A percentile compares a stretch with the other conserved stretches of the same genome.
These are phyloP conservation scores for Drosophila conformis DNA, from an alignment of 2,888 invertebrate species.

Conservation along the genomic window DNA sequence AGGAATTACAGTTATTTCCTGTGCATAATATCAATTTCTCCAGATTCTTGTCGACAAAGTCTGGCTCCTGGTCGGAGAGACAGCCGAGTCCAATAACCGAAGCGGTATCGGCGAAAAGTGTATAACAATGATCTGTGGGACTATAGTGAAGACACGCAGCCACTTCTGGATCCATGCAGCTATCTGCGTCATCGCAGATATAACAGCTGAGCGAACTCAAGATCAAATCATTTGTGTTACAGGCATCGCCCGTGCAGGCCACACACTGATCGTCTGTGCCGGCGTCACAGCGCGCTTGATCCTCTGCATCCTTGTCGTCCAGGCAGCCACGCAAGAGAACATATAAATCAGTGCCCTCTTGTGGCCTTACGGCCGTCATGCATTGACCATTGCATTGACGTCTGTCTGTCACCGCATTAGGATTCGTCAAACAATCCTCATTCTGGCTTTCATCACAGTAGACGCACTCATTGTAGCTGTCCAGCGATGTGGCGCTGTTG, in stretches of 20 bases:
- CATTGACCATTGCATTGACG: conserved; percentile 78
- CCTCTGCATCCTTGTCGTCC: conserved; percentile 78
- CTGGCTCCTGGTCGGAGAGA: conserved; percentile 51
- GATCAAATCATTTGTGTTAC: conserved; percentile 57
- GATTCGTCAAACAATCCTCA: conserved; percentile 57
- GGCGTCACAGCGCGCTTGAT: conserved; percentile 61
- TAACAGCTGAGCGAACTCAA: conserved; percentile 50
- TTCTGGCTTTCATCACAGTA: conserved; percentile 68
- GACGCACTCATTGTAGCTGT: conserved; percentile 72
- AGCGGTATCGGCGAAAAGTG: conserved; percentile 47
- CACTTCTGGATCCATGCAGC: conserved; percentile 42
- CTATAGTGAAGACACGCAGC: conserved; percentile 54
- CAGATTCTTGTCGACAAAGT: conserved; percentile 46
- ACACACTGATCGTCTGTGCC: conserved; percentile 52
- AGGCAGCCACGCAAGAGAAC: conserved; percentile 73
- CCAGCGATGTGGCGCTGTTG: conserved; percentile 63
- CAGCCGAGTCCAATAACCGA: conserved; percentile 69
- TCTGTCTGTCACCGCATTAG: conserved; percentile 41
- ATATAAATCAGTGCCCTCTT: conserved; percentile 36
- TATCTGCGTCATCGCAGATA: conserved; percentile 41
- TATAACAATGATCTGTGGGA: conserved; percentile 68
- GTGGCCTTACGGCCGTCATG: conserved; percentile 69
- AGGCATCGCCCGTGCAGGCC: conserved; percentile 61
- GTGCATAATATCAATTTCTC: conserved; percentile 61
- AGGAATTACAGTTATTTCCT: conserved; percentile 69